Base-by-base conservation (phyloP, 2,888 invertebrate genomes). In the Philereme vetulata region DNA sequence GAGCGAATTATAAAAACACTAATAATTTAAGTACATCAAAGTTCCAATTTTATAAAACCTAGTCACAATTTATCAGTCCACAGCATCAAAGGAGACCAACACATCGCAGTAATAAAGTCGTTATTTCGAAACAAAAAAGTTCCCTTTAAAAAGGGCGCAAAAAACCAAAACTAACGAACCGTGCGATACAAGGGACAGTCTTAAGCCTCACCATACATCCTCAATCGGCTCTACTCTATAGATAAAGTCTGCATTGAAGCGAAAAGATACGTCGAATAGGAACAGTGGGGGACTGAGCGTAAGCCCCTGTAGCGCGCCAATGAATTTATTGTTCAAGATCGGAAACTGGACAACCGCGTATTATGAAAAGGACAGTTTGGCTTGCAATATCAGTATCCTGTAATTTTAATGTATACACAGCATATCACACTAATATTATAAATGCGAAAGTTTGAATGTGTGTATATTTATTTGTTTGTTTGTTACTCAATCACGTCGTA, bases 251-350 rank as follows among this genome's bases (percentile, higher is more conserved):
- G 75, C 74, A 72, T 70, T 77, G 77, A 73, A 74, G 75, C 78
- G 80, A 74, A 82, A 82, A 87, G 86, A 88, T 88, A 88, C 80
- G 81, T 77, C 55, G 51, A 58, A 64, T 57, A 73, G 74, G 54
- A 62, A 54, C 54, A 54, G 53, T 53, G 44, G 57, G 62, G 62
- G 62, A 47, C 57, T 44, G 21, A 62, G 32, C 43, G 38, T 62
- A 62, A 62, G 62, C 58, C 49, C 62, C 51, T 62, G 62, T 62
- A 58, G 51, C 62, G 51, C 52, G 58, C 54, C 58, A 62, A 58
- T 55, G 55, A 55, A 62, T 62, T 62, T 62, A 62, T 62, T 51
- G 62, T 55, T 53, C 48, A 32, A 48, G 55, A 58, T 54, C 57
- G 40, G 53, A 38, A 21, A 43, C 51, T 36, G 58, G 58, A 48